These are phyloP conservation scores for Trematocara caparti DNA, from an alignment of 2,797 vertebrate genomes.

Conservation along the genomic window DNA sequence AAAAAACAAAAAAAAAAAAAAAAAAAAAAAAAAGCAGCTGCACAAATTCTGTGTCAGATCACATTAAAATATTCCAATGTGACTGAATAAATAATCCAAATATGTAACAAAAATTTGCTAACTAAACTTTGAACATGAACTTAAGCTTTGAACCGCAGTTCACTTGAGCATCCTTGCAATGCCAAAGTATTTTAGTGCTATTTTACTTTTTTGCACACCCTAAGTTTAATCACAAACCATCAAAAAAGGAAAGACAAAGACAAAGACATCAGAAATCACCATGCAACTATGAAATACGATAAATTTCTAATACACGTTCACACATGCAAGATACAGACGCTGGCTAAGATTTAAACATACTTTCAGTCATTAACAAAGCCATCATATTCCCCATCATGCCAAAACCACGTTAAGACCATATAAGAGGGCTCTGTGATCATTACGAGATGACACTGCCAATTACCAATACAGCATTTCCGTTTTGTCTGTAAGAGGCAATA, in stretches of 20 bases:
- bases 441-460: slow-evolving; percentile 42
- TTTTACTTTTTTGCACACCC: background rate
- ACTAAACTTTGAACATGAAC: background rate
- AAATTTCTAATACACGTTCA: background rate
- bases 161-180: background rate
- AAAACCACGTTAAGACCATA: slow-evolving; percentile 21
- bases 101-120: background rate
- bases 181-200: background rate
- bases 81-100: background rate
- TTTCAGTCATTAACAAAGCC: background rate
- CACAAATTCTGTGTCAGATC: background rate
- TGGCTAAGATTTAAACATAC: background rate
- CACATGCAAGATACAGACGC: background rate
- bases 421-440: slow-evolving; percentile 39
- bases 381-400: slow-evolving; percentile 7
- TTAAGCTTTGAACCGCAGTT: background rate
- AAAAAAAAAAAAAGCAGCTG: background rate
- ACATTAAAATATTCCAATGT: background rate
- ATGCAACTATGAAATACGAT: background rate
- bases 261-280: background rate
- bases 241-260: background rate
- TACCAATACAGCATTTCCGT: slow-evolving; percentile 39
- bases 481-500: slow-evolving; percentile 43
- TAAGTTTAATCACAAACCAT: background rate
- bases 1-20: background rate